These are phyloP conservation scores for Oreohelix idahoensis DNA, from an alignment of 1,140 invertebrate species.

Conservation along the genomic window DNA sequence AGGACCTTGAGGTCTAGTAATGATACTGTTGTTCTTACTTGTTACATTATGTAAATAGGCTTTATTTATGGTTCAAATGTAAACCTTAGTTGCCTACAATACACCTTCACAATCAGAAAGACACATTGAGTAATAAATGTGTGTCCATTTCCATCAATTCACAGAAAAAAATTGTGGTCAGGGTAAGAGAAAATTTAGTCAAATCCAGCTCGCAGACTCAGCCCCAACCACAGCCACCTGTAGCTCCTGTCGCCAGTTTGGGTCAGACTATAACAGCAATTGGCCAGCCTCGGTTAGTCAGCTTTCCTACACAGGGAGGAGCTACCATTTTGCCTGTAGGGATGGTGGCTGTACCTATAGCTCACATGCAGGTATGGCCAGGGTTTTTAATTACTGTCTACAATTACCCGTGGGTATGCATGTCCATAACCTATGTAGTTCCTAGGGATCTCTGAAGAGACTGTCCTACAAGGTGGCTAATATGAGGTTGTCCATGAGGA, in stretches of 20 bases:
- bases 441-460: too few relatives aligned
- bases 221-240: background rate
- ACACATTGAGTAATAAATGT: too few relatives aligned
- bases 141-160: background rate
- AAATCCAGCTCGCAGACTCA: background rate
- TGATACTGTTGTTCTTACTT: too few relatives aligned
- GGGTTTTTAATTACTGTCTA: background rate
- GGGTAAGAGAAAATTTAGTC: conserved; percentile 32
- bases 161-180: conserved; percentile 40
- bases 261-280: conserved; percentile 29
- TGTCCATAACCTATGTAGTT: too few relatives aligned
- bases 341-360: conserved; percentile 42
- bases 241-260: background rate
- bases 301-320: conserved; percentile 39
- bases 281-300: conserved; percentile 31
- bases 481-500: too few relatives aligned
- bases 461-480: too few relatives aligned
- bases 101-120: too few relatives aligned
- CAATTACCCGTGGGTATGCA: too few relatives aligned
- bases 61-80: too few relatives aligned
- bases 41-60: too few relatives aligned
- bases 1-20: too few relatives aligned
- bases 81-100: too few relatives aligned
- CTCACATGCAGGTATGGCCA: conserved; percentile 39
- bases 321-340: conserved; percentile 36